These are phyloP conservation scores for Atherinosoma microstoma DNA, from an alignment of 2,797 vertebrate genomes.

Conservation along the genomic window DNA sequence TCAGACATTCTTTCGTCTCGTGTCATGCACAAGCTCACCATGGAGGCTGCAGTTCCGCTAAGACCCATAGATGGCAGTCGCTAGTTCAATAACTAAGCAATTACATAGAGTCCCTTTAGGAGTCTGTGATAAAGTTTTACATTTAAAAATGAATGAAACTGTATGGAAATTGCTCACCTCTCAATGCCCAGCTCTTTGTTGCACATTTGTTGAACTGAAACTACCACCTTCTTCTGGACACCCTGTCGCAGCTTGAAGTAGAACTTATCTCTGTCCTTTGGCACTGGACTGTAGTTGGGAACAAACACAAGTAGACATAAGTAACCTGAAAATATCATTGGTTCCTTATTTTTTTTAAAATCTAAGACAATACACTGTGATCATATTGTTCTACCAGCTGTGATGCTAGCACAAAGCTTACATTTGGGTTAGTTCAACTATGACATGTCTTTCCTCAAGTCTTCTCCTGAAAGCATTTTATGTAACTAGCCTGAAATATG, in stretches of 20 bases:
- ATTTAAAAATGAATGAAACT: not conserved
- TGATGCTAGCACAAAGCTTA: not conserved
- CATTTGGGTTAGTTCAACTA: constrained; percentile 2
- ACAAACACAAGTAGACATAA: not conserved
- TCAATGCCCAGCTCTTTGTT: constrained; percentile 96
- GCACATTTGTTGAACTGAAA: constrained; percentile 93
- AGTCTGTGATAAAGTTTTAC: not conserved
- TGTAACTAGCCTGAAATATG: not conserved
- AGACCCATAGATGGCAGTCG: too few relatives aligned
- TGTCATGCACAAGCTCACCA: too few relatives aligned
- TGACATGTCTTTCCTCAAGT: not conserved
- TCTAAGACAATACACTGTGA: not conserved
- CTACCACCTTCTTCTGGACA: constrained; percentile 94
- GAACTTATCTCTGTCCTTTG: constrained; percentile 97
- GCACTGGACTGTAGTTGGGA: constrained; percentile 87
- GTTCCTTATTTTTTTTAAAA: not conserved
- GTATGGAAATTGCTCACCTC: constrained; percentile 82
- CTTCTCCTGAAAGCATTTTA: constrained; percentile 1
- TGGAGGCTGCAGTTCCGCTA: too few relatives aligned
- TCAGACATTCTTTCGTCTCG: too few relatives aligned
- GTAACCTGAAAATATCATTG: not conserved
- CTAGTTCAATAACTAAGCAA: too few relatives aligned
- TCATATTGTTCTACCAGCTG: not conserved
- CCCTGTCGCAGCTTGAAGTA: constrained; percentile 97
- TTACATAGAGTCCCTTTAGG: too few relatives aligned